Percentiles rank a stretch among this genome's conserved stretches.
Conservation (phyloP, 2,113 vertebrate genomes). For the Opisthocomus hoazin region DNA sequence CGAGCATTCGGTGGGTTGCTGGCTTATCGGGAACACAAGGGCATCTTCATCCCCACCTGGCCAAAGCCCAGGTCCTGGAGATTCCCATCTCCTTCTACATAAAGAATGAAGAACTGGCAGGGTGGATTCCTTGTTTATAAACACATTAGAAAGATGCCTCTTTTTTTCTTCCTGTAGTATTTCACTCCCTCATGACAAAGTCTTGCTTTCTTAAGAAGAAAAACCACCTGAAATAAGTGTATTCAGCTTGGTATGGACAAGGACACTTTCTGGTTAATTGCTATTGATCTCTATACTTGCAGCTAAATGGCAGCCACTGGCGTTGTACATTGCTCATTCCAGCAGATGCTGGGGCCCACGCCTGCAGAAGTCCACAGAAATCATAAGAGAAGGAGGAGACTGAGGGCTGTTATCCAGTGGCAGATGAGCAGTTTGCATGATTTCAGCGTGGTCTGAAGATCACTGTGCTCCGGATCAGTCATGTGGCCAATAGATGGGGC, state of each 20-base stretch:
- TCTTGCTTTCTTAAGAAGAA: background rate
- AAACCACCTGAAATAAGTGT: background rate
- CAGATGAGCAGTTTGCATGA: accelerated
- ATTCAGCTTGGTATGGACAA: background rate
- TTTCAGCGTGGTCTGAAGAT: background rate
- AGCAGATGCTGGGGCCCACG: background rate
- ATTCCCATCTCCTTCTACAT: accelerated
- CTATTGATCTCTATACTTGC: background rate
- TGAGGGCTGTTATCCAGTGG: accelerated
- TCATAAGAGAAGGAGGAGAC: accelerated
- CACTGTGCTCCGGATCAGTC: accelerated
- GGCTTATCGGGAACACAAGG: background rate
- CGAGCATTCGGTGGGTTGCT: accelerated
- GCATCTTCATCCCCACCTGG: background rate
- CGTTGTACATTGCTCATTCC: background rate
- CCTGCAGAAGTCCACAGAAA: background rate
- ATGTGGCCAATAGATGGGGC: conserved; percentile 24
- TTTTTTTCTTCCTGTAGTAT: accelerated
- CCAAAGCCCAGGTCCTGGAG: background rate
- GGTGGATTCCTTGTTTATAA: background rate
- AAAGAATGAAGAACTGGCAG: accelerated
- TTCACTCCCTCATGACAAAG: background rate
- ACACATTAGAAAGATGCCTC: accelerated
- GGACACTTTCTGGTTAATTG: background rate
- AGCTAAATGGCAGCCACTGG: background rate